Evolutionary conservation across 2,888 invertebrate genomes (phyloP).

Genomic region (Chalcis sispes): DNA sequence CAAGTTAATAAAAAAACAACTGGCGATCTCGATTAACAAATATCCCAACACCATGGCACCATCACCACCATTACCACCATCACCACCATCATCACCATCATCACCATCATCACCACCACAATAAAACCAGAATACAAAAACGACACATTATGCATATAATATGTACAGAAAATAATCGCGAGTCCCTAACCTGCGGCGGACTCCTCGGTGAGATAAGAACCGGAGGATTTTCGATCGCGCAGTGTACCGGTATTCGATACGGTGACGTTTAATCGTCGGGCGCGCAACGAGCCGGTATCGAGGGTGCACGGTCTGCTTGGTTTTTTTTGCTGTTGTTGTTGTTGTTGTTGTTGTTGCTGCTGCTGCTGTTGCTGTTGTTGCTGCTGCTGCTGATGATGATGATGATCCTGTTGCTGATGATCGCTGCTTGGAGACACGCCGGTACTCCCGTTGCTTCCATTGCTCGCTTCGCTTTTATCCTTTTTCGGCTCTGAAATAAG

Average conservation of each 20-base stretch:
- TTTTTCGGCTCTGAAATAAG: conserved; percentile 90
- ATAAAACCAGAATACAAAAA: too few relatives aligned
- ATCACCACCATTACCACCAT: too few relatives aligned
- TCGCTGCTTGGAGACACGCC: conserved; percentile 82
- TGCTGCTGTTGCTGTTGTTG: conserved; percentile 51
- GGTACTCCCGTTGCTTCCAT: conserved; percentile 74
- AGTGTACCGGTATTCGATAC: neutral
- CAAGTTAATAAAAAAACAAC: too few relatives aligned
- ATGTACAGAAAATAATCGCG: too few relatives aligned
- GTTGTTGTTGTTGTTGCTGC: conserved; percentile 26
- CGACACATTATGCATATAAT: too few relatives aligned
- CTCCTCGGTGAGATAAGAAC: conserved; percentile 44
- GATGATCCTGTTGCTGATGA: conserved; percentile 47
- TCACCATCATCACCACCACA: too few relatives aligned
- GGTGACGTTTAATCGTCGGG: conserved; percentile 28
- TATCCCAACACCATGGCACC: too few relatives aligned
- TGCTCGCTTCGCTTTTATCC: conserved; percentile 88
- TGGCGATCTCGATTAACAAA: too few relatives aligned
- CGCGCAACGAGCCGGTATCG: conserved; percentile 79
- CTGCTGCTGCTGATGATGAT: conserved; percentile 68
- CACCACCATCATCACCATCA: too few relatives aligned
- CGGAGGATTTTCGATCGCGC: conserved; percentile 40
- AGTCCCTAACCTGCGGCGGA: conserved; percentile 60
- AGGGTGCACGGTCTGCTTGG: conserved; percentile 89
- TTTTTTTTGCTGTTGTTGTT: too few relatives aligned